Evolutionary conservation across 1,140 invertebrate genomes (phyloP).

Genomic region (Sesamia nonagrioides): DNA sequence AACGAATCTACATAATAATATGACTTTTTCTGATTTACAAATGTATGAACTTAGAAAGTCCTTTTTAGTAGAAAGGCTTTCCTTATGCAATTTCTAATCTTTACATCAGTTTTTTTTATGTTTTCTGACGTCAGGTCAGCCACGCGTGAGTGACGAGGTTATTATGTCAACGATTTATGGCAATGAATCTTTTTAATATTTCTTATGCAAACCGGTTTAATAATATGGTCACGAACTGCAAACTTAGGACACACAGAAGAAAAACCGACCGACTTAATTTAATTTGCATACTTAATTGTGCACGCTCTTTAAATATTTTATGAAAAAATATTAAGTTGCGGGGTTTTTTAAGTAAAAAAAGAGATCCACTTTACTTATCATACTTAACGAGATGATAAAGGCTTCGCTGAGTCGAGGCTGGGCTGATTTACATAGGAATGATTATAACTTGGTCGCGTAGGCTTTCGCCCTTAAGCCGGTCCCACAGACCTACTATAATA

Average conservation of each 20-base stretch:
- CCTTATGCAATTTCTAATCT: slow-evolving; percentile 5
- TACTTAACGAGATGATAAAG: slow-evolving; percentile 72
- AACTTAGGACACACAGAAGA: not conserved
- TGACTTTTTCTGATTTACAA: slow-evolving; percentile 1
- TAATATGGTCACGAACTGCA: not conserved
- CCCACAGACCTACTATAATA: slow-evolving; percentile 36
- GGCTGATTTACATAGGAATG: slow-evolving; percentile 81
- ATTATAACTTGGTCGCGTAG: slow-evolving; percentile 73
- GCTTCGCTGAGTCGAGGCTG: slow-evolving; percentile 63
- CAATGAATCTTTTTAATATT: slow-evolving; percentile 5
- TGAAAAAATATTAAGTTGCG: slow-evolving; percentile 42
- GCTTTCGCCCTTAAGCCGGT: slow-evolving; percentile 51
- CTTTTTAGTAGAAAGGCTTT: not conserved
- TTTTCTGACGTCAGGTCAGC: not conserved
- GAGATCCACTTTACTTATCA: slow-evolving; percentile 65
- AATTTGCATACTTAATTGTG: slow-evolving; percentile 44
- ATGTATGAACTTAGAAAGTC: slow-evolving; percentile 28
- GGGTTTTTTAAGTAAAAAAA: slow-evolving; percentile 52
- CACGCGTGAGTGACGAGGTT: not conserved
- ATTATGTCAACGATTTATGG: slow-evolving; percentile 19
- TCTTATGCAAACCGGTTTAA: slow-evolving; percentile 3
- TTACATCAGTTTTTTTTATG: not conserved
- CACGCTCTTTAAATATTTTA: slow-evolving; percentile 41
- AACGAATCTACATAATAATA: slow-evolving; percentile 36
- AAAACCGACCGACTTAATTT: slow-evolving; percentile 34